Conservation (phyloP, 2,888 invertebrate genomes). For the Polia nebulosa region DNA sequence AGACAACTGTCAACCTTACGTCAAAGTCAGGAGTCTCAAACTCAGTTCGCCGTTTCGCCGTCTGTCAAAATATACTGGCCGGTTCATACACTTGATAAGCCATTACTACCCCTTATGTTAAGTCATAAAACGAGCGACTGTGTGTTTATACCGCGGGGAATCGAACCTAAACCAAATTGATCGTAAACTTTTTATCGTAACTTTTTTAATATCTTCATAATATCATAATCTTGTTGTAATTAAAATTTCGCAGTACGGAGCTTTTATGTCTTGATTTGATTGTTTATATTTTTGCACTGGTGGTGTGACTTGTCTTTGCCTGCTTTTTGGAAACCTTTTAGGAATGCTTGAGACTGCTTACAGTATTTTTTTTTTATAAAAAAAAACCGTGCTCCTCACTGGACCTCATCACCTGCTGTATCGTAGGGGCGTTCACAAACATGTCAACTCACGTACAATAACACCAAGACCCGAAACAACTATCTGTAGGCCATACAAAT, state of each 20-base stretch:
- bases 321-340: not conserved
- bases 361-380: too few species aligned
- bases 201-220: slow-evolving; percentile 58
- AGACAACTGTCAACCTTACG: not conserved
- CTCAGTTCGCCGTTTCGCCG: not conserved
- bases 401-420: too few species aligned
- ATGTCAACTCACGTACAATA: too few species aligned
- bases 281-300: slow-evolving; percentile 23
- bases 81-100: slow-evolving; percentile 40
- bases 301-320: not conserved
- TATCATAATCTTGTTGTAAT: slow-evolving; percentile 56
- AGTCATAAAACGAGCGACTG: slow-evolving; percentile 50
- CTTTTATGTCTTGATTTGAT: slow-evolving; percentile 55
- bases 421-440: too few species aligned
- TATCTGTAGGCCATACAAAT: too few species aligned
- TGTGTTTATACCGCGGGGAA: slow-evolving; percentile 66
- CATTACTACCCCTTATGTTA: slow-evolving; percentile 35
- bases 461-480: too few species aligned
- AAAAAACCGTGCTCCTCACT: too few species aligned
- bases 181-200: slow-evolving; percentile 69
- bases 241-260: slow-evolving; percentile 56
- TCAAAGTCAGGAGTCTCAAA: slow-evolving; percentile 3
- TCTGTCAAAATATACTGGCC: slow-evolving; percentile 29
- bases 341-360: too few species aligned
- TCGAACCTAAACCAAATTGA: slow-evolving; percentile 73